Percentiles rank a stretch among this genome's conserved stretches.
phyloP scores from a whole-genome alignment of 2,797 vertebrate genomes.

The Phataginus tetradactyla region DNA sequence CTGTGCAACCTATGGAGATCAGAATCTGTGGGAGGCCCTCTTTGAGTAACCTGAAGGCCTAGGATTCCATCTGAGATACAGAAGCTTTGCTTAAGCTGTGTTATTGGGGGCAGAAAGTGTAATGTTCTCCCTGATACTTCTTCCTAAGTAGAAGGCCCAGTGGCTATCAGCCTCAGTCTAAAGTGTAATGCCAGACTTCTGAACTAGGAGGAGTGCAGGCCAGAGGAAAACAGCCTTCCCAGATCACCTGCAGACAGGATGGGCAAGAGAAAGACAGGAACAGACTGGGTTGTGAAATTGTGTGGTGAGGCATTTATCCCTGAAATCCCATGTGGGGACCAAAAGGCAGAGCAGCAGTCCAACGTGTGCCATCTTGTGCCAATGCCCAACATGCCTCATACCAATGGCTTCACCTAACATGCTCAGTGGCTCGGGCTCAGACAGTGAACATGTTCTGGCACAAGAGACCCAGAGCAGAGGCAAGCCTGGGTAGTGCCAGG shows the following conservation, averaged over 20 bases:
- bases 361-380: slow-evolving; percentile 8
- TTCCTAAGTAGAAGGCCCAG: background rate
- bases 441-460: background rate
- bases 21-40: background rate
- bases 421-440: background rate
- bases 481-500: background rate
- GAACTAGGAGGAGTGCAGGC: background rate
- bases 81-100: background rate
- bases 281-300: background rate
- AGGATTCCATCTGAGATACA: background rate
- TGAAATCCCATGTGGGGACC: background rate
- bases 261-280: background rate
- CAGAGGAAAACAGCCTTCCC: background rate
- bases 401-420: background rate
- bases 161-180: background rate
- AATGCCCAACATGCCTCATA: background rate
- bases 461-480: background rate
- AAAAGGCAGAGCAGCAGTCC: background rate
- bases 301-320: background rate
- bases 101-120: background rate
- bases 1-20: background rate
- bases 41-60: background rate
- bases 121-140: background rate
- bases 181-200: background rate
- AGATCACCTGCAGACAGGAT: background rate